Evolutionary conservation across 1,140 invertebrate species (phyloP), one percentile per base, ranked within the genome.

Genomic region (Stegodyphus dumicola): DNA sequence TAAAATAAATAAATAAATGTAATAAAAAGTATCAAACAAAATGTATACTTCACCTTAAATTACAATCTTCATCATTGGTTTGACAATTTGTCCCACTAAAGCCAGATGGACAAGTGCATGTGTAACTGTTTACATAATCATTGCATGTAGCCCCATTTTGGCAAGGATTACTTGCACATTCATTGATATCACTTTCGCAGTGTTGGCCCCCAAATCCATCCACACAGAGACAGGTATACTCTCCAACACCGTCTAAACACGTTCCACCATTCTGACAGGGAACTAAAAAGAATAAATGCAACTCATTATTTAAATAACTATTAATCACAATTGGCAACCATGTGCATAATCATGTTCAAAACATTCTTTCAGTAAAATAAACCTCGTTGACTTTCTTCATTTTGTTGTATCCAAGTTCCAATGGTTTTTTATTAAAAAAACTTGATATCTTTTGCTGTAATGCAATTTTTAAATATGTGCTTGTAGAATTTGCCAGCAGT

Each of bases 211-310:
- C 94, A 91, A 98, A 98, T 0, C 96, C 96, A 85, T 96, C 96
- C 0, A 96, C 95, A 91, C 97, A 98, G 5, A 96, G 92, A 88
- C 96, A 98, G 11, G 93, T 95, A 89, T 97, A 98, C 88, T 96
- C 95, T 2, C 96, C 96, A 78, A 97, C 95, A 17, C 94, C 95
- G 90, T 99, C 97, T 84, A 97, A 90, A 89, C 98, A 99, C 0
- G 96, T 97, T 0, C 97, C 97, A 0, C 96, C 95, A 89, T 98
- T 97, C 79, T 95, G 92, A 88, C 97, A 98, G 0, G 96, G 95
- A 53, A 1, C 97, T 91, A 83, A 91, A 91, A 69, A 89, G 89
- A 87, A 91, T 48, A 33, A 13, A 2, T 91, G 90, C 89, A 96
- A 97, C 89, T 97, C 96, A 60, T 60, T 60, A 60, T 60, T 11